Conservation (phyloP, 1,140 invertebrate species). For the Armadillidium nasatum region DNA sequence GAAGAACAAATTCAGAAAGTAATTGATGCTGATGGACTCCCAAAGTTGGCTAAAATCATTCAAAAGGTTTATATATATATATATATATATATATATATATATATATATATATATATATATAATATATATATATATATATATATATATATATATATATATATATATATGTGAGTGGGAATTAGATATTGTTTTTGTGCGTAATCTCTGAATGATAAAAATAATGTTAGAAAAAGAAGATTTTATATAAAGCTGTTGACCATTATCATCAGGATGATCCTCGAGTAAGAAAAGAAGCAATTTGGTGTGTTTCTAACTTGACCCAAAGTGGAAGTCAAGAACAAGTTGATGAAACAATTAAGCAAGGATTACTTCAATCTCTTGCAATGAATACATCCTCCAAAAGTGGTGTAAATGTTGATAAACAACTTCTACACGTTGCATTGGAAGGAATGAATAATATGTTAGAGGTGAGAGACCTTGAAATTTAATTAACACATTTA, state of each 20-base stretch:
- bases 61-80: background rate
- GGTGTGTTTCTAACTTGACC: background rate
- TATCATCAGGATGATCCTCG: background rate
- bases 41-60: background rate
- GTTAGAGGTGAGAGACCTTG: background rate
- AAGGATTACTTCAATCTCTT: background rate
- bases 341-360: background rate
- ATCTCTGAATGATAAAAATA: too few relatives aligned
- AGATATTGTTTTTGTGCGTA: too few relatives aligned
- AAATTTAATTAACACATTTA: too few relatives aligned
- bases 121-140: too few relatives aligned
- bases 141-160: too few relatives aligned
- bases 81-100: too few relatives aligned
- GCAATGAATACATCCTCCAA: background rate
- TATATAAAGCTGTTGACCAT: too few relatives aligned
- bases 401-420: background rate
- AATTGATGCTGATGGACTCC: conserved; percentile 73
- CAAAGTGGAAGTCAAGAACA: background rate
- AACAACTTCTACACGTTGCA: background rate
- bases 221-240: too few relatives aligned
- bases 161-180: too few relatives aligned
- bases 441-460: conserved; percentile 2
- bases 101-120: too few relatives aligned
- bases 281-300: background rate
- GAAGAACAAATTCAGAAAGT: conserved; percentile 95